A percentile compares a stretch with the other conserved stretches of the same genome.
These are phyloP conservation scores for Halyomorpha halys DNA, from an alignment of 1,140 invertebrate genomes.

Conservation along the genomic window DNA sequence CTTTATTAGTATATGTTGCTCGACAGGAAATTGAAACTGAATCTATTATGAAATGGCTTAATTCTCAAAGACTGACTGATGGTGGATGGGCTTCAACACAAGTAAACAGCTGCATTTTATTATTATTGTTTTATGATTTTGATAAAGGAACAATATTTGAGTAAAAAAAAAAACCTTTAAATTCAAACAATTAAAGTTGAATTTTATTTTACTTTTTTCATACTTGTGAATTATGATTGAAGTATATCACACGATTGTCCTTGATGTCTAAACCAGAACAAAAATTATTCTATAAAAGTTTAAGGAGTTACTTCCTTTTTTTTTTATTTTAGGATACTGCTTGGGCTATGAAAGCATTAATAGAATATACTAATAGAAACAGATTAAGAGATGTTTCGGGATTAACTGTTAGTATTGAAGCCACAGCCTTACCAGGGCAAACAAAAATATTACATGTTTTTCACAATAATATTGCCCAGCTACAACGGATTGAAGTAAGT, in stretches of 20 bases:
- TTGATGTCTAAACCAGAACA: too few relatives aligned
- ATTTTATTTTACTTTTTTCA: background rate
- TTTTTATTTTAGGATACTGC: slow-evolving; percentile 58
- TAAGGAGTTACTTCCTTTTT: background rate
- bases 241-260: too few relatives aligned
- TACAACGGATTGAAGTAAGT: slow-evolving; percentile 63
- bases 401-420: slow-evolving; percentile 69
- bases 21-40: slow-evolving; percentile 69
- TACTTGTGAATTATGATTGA: background rate
- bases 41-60: slow-evolving; percentile 86
- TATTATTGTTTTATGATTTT: background rate
- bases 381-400: slow-evolving; percentile 78
- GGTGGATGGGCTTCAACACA: slow-evolving; percentile 92
- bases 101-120: too few relatives aligned
- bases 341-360: slow-evolving; percentile 77
- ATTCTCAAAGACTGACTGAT: slow-evolving; percentile 79
- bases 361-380: slow-evolving; percentile 77
- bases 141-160: too few relatives aligned
- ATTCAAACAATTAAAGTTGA: background rate
- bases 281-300: too few relatives aligned
- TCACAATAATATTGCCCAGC: slow-evolving; percentile 59
- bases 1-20: slow-evolving; percentile 76
- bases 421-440: slow-evolving; percentile 63
- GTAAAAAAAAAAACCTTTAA: background rate
- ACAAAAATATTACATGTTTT: slow-evolving; percentile 56